Evolutionary conservation across 2,797 vertebrate species (phyloP).

Genomic region (Varecia variegata): DNA sequence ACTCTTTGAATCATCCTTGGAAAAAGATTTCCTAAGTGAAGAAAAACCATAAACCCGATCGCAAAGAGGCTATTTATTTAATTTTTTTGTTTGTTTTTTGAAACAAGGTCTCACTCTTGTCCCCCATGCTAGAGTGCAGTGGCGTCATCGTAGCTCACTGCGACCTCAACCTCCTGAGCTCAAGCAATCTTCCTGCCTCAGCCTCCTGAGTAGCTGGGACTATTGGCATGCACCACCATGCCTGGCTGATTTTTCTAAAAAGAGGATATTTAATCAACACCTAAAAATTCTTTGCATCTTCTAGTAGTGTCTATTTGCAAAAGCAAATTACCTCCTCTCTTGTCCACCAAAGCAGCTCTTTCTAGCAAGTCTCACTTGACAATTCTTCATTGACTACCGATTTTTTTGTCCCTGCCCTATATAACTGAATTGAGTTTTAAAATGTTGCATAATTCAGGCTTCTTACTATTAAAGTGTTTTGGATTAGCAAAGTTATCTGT

Average conservation of each 20-base stretch:
- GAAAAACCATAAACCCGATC: neutral
- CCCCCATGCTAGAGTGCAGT: too few species aligned
- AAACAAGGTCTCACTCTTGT: neutral
- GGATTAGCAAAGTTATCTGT: neutral
- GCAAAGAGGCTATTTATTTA: neutral
- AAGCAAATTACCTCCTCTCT: neutral
- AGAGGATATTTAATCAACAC: neutral
- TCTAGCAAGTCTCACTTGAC: neutral
- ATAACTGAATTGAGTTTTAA: neutral
- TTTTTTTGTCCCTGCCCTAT: neutral
- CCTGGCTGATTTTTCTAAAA: neutral
- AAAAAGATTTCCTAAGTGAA: conserved; percentile 13
- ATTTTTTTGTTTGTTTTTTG: neutral
- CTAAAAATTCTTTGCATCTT: neutral
- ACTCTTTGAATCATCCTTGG: neutral
- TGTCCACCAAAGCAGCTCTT: neutral
- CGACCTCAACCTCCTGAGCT: neutral
- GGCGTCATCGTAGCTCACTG: neutral
- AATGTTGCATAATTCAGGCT: neutral
- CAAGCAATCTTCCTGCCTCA: neutral
- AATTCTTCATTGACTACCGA: neutral
- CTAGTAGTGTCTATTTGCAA: neutral
- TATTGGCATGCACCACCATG: neutral
- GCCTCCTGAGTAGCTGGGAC: neutral
- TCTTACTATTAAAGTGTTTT: neutral